These are phyloP conservation scores for Ciconia boyciana DNA, from an alignment of 2,113 vertebrate genomes.

Conservation along the genomic window DNA sequence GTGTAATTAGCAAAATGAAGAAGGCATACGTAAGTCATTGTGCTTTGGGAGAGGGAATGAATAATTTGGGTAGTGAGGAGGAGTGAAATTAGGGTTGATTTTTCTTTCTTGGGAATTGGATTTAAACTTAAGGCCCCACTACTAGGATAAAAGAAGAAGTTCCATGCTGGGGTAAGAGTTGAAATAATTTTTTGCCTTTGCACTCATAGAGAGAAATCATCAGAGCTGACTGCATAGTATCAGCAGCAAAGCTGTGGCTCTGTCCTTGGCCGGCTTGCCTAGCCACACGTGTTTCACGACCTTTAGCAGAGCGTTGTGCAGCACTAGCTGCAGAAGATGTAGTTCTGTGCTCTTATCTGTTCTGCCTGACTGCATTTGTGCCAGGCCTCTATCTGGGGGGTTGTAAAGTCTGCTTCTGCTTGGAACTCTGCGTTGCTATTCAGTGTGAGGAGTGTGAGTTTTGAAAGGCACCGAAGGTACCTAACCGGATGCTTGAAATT, in stretches of 20 bases:
- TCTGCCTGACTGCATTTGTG: not conserved
- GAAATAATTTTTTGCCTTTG: not conserved
- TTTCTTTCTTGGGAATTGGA: not conserved
- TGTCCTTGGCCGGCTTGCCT: not conserved
- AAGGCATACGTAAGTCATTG: not conserved
- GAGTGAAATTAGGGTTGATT: not conserved
- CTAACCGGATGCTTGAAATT: not conserved
- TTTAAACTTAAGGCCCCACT: not conserved
- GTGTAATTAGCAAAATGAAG: not conserved
- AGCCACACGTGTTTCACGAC: fast-evolving
- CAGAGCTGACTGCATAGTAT: not conserved
- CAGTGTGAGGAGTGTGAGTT: not conserved
- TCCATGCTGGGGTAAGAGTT: not conserved
- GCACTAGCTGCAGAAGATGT: not conserved
- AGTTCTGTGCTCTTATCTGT: not conserved
- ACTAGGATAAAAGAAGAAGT: not conserved
- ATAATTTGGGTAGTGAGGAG: not conserved
- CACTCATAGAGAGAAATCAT: not conserved
- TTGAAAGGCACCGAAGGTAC: not conserved
- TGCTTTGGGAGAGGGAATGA: not conserved
- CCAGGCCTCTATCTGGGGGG: not conserved
- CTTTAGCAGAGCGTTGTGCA: not conserved
- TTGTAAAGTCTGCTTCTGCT: not conserved
- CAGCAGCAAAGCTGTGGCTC: not conserved
- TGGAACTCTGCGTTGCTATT: not conserved